A percentile compares a stretch with the other conserved stretches of the same genome.
Conservation (phyloP, 2,797 vertebrate genomes). For the Dendrocincla fuliginosa region DNA sequence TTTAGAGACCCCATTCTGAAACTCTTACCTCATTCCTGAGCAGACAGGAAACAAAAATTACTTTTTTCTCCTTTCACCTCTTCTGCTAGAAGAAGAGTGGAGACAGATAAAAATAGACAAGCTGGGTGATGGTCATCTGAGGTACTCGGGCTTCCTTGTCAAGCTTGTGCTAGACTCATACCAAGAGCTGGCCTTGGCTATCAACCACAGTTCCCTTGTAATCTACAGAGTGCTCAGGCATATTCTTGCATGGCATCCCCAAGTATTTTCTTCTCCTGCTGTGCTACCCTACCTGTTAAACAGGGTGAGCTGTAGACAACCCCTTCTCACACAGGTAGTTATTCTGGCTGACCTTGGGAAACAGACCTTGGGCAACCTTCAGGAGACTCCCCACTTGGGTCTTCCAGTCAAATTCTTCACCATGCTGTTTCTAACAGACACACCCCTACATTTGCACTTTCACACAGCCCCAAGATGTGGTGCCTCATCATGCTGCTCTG, state of each 20-base stretch:
- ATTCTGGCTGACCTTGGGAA: neutral
- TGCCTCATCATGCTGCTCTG: neutral
- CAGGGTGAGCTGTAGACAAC: neutral
- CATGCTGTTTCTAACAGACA: neutral
- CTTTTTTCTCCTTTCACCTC: neutral
- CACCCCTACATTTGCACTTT: neutral
- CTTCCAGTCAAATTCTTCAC: neutral
- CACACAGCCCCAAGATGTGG: slow-evolving; percentile 36
- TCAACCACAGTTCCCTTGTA: neutral
- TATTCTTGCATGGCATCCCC: neutral
- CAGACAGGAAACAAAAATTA: neutral
- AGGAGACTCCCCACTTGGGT: neutral
- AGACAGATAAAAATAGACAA: neutral
- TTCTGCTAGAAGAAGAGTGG: neutral
- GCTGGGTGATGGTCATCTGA: neutral
- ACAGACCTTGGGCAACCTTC: neutral
- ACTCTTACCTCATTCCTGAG: neutral
- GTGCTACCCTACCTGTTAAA: neutral
- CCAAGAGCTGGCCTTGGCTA: neutral
- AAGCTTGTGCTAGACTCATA: neutral
- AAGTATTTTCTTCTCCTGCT: neutral
- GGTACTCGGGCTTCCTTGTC: neutral
- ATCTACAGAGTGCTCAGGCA: neutral
- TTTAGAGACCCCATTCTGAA: neutral
- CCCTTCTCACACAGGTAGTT: neutral